phyloP scores from a whole-genome alignment of 2,113 vertebrate species.

The Epinephelus moara region DNA sequence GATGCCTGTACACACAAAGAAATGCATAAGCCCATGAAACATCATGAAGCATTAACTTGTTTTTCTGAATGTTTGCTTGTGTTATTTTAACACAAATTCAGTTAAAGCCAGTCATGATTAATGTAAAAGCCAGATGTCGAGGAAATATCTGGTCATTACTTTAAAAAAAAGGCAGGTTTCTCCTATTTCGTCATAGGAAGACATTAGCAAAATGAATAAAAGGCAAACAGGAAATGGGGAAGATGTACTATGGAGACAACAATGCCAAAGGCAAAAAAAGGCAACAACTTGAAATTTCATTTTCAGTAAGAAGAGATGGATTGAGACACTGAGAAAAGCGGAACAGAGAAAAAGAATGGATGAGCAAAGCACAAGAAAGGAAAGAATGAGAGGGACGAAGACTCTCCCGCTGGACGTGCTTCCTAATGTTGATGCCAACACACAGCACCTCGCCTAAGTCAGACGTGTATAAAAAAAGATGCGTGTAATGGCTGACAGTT shows the following conservation, averaged over 20 bases:
- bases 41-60: not conserved
- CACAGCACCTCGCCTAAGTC: not conserved
- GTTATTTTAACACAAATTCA: not conserved
- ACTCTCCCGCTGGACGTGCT: not conserved
- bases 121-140: not conserved
- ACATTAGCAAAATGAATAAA: slow-evolving; percentile 16
- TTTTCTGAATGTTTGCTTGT: not conserved
- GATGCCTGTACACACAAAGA: not conserved
- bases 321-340: slow-evolving; percentile 3
- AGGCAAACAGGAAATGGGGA: not conserved
- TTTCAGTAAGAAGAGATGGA: slow-evolving; percentile 19
- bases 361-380: not conserved
- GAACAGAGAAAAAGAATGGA: slow-evolving; percentile 3
- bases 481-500: not conserved
- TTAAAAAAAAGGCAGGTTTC: not conserved
- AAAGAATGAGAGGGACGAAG: not conserved
- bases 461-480: not conserved
- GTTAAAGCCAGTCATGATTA: not conserved
- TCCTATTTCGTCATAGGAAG: slow-evolving; percentile 15
- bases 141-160: not conserved
- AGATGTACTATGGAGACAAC: not conserved
- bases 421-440: not conserved
- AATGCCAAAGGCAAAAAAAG: slow-evolving; percentile 20
- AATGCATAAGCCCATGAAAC: not conserved
- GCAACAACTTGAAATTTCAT: slow-evolving; percentile 12